phyloP scores from a whole-genome alignment of 2,888 invertebrate genomes.

The Tachystola acroxantha region DNA sequence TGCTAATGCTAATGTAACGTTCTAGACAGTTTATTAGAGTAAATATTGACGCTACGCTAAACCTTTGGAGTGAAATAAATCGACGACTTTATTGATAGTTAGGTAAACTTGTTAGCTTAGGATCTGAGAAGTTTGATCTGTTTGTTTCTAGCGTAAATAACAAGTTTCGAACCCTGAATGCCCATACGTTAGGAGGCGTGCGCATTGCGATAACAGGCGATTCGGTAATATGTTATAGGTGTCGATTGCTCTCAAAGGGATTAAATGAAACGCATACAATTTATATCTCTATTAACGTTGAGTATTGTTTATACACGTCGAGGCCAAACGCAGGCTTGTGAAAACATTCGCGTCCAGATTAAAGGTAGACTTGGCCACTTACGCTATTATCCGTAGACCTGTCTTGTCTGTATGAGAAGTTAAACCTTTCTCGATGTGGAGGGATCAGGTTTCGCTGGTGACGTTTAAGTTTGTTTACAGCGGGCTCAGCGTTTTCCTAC shows the following conservation, averaged over 20 bases:
- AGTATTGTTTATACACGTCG: constrained; percentile 69
- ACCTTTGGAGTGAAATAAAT: constrained; percentile 21
- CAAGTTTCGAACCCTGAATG: constrained; percentile 22
- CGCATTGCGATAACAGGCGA: constrained; percentile 46
- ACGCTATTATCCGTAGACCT: constrained; percentile 38
- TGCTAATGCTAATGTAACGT: constrained; percentile 43
- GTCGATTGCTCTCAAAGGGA: constrained; percentile 64
- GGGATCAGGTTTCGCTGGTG: constrained; percentile 45
- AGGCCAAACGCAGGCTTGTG: constrained; percentile 60
- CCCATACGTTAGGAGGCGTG: constrained; percentile 35
- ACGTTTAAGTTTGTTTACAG: constrained; percentile 67
- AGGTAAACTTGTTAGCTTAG: constrained; percentile 42
- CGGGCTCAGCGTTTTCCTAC: constrained; percentile 67
- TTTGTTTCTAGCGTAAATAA: constrained; percentile 35
- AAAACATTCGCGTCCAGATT: constrained; percentile 70
- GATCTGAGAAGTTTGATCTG: constrained; percentile 35
- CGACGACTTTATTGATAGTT: constrained; percentile 15
- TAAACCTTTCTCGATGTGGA: constrained; percentile 20
- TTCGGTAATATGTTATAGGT: constrained; percentile 47
- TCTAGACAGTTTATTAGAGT: constrained; percentile 46
- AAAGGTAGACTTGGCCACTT: constrained; percentile 59
- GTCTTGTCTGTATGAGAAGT: constrained; percentile 7
- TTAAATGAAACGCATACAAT: constrained; percentile 67
- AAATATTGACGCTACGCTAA: constrained; percentile 36
- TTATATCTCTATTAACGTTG: constrained; percentile 75